phyloP scores from a whole-genome alignment of 2,888 invertebrate genomes.

The Ochropleura plecta region DNA sequence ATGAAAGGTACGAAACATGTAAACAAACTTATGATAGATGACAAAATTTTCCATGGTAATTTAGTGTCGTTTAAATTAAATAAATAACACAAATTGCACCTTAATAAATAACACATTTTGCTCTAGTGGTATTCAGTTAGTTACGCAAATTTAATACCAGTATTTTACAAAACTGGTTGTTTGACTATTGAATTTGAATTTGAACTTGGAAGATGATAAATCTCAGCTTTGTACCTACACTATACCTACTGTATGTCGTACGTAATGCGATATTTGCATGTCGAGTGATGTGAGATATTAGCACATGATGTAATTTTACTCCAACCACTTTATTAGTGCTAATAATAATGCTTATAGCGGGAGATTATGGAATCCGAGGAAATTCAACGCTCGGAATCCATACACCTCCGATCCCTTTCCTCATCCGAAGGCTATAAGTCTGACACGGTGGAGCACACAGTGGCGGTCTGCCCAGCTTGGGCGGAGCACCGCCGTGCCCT shows the following conservation, averaged over 20 bases:
- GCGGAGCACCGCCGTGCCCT: no score
- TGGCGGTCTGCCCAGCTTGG: no score
- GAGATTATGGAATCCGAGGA: no score
- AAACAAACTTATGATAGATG: background rate
- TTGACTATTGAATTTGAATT: no score
- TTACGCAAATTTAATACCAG: background rate
- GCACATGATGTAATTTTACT: background rate
- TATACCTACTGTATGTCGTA: background rate
- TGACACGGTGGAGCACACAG: no score
- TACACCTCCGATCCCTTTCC: no score
- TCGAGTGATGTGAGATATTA: background rate
- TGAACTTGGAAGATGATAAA: no score
- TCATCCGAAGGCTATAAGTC: no score
- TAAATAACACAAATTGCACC: conserved; percentile 4
- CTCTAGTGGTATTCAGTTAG: background rate
- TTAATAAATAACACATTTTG: conserved; percentile 7
- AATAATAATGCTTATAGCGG: background rate
- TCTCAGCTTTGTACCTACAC: background rate
- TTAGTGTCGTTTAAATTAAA: conserved; percentile 1
- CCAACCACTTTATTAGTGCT: background rate
- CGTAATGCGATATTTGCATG: background rate
- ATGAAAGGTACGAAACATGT: background rate
- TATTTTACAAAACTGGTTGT: no score
- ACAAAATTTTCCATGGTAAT: conserved; percentile 30
- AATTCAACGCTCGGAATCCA: no score